A percentile compares a stretch with the other conserved stretches of the same genome.
Evolutionary conservation across 2,888 invertebrate species (phyloP).

Genomic region (Trachelus troglodyta): DNA sequence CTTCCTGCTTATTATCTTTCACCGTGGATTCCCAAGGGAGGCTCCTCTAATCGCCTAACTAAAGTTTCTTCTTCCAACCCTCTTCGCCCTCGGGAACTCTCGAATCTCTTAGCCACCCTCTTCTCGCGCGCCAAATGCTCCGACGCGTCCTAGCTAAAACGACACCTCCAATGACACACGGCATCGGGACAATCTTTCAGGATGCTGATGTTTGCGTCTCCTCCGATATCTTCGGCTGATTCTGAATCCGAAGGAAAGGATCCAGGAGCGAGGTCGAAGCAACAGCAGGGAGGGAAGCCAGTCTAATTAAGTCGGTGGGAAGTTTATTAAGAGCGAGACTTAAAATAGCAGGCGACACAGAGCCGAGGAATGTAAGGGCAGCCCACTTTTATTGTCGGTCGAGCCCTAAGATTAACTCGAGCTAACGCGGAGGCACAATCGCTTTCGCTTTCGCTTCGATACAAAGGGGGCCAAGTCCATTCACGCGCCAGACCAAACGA

Average conservation of each 20-base stretch:
- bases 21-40: no score
- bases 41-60: no score
- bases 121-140: no score
- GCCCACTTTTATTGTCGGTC: constrained; percentile 53
- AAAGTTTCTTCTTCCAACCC: no score
- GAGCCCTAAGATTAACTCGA: constrained; percentile 51
- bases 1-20: no score
- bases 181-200: no score
- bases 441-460: constrained; percentile 11
- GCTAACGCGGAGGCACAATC: constrained; percentile 26
- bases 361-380: constrained; percentile 60
- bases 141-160: no score
- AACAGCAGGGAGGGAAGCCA: constrained; percentile 32
- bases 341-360: constrained; percentile 62
- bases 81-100: no score
- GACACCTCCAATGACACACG: no score
- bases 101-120: no score
- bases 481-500: background rate
- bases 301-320: constrained; percentile 55
- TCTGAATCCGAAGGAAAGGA: background rate
- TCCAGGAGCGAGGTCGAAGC: background rate
- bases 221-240: no score
- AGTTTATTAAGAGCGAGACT: constrained; percentile 53
- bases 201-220: no score
- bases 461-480: background rate